Evolutionary conservation across 2,888 invertebrate genomes (phyloP).

Genomic region (Zaprionus lineosus): DNA sequence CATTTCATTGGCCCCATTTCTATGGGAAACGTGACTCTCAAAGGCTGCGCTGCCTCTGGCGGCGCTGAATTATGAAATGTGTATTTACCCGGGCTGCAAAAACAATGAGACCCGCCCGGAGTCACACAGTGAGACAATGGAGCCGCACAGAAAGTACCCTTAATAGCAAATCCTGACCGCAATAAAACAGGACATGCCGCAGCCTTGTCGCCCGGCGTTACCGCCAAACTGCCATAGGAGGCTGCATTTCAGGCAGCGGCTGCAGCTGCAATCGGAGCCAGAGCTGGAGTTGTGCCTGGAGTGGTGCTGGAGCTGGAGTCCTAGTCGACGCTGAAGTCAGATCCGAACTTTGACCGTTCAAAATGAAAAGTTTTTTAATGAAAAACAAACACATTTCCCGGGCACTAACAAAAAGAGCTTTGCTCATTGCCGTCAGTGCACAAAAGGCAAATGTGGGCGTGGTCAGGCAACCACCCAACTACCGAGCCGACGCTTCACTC

Average conservation of each 20-base stretch:
- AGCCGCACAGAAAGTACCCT: slow-evolving; percentile 26
- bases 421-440: slow-evolving; percentile 31
- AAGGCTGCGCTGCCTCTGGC: slow-evolving; percentile 37
- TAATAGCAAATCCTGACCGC: slow-evolving; percentile 69
- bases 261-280: neutral
- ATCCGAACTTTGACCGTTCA: slow-evolving; percentile 72
- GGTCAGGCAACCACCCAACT: slow-evolving; percentile 11
- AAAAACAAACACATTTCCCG: slow-evolving; percentile 79
- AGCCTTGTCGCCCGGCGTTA: slow-evolving; percentile 27
- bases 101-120: slow-evolving; percentile 37
- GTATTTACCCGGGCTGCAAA: slow-evolving; percentile 50
- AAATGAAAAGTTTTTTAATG: slow-evolving; percentile 79
- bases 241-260: slow-evolving; percentile 8
- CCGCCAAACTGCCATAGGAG: slow-evolving; percentile 35
- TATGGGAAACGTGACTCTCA: slow-evolving; percentile 70
- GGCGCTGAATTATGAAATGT: slow-evolving; percentile 71
- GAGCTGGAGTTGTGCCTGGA: neutral
- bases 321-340: slow-evolving; percentile 9
- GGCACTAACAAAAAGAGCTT: slow-evolving; percentile 37
- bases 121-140: slow-evolving; percentile 25
- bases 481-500: too few species aligned
- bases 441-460: slow-evolving; percentile 72
- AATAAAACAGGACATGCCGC: slow-evolving; percentile 68
- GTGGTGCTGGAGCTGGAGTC: slow-evolving; percentile 4
- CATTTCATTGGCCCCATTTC: slow-evolving; percentile 30